A percentile compares a stretch with the other conserved stretches of the same genome.
These are phyloP conservation scores for Cydia strobilella DNA, from an alignment of 1,140 invertebrate species.

Conservation along the genomic window DNA sequence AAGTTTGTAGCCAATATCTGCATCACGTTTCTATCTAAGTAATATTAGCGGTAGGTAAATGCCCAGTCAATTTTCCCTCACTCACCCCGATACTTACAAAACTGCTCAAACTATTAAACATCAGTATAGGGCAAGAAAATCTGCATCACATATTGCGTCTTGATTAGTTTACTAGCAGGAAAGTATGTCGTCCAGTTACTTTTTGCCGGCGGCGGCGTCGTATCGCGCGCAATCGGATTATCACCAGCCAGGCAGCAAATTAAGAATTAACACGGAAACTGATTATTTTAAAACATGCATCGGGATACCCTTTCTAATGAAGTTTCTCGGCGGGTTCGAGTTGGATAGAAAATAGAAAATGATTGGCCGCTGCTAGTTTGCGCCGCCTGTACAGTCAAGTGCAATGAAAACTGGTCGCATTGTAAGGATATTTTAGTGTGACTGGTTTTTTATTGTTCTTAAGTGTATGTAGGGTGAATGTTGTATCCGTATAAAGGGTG, in stretches of 20 bases:
- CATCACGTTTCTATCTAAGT: not conserved
- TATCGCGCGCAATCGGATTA: slow-evolving; percentile 65
- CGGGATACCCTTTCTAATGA: slow-evolving; percentile 67
- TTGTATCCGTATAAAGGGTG: not conserved
- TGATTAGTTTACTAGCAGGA: slow-evolving; percentile 30
- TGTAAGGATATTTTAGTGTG: not conserved
- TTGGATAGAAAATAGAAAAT: slow-evolving; percentile 31
- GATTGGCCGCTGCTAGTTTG: slow-evolving; percentile 1
- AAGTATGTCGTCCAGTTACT: slow-evolving; percentile 60
- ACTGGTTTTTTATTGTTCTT: not conserved
- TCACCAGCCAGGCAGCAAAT: slow-evolving; percentile 71
- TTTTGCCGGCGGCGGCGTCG: slow-evolving; percentile 50
- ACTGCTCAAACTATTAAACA: slow-evolving; percentile 24
- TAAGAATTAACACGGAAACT: slow-evolving; percentile 75
- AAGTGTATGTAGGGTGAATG: not conserved
- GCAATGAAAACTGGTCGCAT: not conserved
- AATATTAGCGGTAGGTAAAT: not conserved
- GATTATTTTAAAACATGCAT: slow-evolving; percentile 78
- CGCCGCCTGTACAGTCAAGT: not conserved
- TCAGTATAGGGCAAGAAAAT: slow-evolving; percentile 27
- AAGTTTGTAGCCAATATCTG: not conserved
- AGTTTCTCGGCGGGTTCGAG: slow-evolving; percentile 34
- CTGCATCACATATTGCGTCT: slow-evolving; percentile 28
- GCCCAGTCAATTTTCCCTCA: not conserved
- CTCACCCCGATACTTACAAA: not conserved